Evolutionary conservation across 2,888 invertebrate genomes (phyloP), one percentile per base, ranked within the genome.

Genomic region (Dusona sp.): DNA sequence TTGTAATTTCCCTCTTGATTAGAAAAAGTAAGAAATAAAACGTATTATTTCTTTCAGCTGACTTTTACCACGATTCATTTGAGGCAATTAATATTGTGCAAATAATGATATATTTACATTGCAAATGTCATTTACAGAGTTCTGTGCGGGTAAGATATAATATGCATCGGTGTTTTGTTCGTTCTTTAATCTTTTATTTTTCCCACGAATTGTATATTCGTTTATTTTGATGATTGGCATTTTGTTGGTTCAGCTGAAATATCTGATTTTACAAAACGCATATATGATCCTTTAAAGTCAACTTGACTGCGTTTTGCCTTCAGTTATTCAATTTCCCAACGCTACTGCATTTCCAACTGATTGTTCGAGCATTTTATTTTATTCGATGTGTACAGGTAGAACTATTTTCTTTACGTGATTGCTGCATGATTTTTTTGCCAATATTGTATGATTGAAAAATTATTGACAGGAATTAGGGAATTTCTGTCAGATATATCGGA

Each of bases 331-430:
- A 25, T 75, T 42, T 67, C 83, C 68, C 79, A 57, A 54, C 45
- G 45, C 67, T 48, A 73, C 75, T 81, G 65, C 70, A 80, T 79
- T 85, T 73, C 84, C 79, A 72, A 83, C 86, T 92, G 91, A 92
- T 92, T 91, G 92, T 92, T 91, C 90, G 89, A 90, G 91, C 91
- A 91, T 90, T 90, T 89, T 87, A 79, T 88, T 85, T 85, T 78
- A 81, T 73, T 81, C 78, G 48, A 73, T 57, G 73, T 38, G 22
- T 54, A 19, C 42, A 57, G 22, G 45, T 51, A 38, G 29, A 22
- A 33, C 13, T 57, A 61, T 9, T 61, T 42, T 19, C 7, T 42
- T 70, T n/a, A 13, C 16, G 57, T 25, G 36, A 38, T 67, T 61
- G 22, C 68, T 42, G n/a, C 42, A 45, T 38, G 7, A 68, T 54